Evolutionary conservation across 1,140 invertebrate genomes (phyloP).

Genomic region (Sinella curviseta): DNA sequence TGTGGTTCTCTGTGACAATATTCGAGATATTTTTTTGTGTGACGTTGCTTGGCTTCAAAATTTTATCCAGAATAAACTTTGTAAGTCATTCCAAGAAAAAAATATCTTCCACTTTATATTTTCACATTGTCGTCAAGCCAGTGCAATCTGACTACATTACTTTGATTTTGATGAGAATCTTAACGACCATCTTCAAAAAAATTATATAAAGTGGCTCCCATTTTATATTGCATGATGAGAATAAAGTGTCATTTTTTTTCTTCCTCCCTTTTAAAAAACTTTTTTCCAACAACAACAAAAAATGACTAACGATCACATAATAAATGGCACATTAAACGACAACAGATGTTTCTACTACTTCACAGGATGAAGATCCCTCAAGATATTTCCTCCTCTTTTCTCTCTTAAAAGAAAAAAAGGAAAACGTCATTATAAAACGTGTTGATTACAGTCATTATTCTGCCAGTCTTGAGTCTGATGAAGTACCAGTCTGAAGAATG

Average conservation of each 20-base stretch:
- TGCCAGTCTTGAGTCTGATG: neutral
- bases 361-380: too few species aligned
- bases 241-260: neutral
- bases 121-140: too few species aligned
- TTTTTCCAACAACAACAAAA: neutral
- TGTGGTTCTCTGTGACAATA: too few species aligned
- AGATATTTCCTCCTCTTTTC: too few species aligned
- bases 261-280: neutral
- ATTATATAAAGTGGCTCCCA: neutral
- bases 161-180: neutral
- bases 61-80: too few species aligned
- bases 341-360: neutral
- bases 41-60: too few species aligned
- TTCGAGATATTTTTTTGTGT: too few species aligned
- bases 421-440: neutral
- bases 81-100: too few species aligned
- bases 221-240: neutral
- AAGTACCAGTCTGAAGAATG: neutral
- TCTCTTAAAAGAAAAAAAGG: neutral
- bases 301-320: neutral
- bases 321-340: neutral
- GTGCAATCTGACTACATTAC: neutral
- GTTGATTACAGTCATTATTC: constrained; percentile 16
- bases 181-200: neutral
- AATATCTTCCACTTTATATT: too few species aligned